Conservation (phyloP, 2,797 vertebrate genomes). For the Anas bernieri region DNA sequence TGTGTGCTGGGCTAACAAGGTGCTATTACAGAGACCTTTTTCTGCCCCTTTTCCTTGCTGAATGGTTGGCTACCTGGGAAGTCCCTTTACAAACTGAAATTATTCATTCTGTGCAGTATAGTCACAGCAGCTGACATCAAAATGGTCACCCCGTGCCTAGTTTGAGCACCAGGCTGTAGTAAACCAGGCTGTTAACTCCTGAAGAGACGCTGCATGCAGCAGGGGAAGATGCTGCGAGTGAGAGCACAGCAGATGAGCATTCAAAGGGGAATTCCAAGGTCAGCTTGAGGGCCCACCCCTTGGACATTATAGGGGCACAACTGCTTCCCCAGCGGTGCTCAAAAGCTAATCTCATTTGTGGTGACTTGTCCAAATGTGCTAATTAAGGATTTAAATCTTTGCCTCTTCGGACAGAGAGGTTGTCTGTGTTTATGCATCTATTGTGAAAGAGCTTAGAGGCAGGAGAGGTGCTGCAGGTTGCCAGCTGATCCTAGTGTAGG, state of each 20-base stretch:
- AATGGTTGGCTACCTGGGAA: constrained; percentile 13
- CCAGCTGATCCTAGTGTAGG: not conserved
- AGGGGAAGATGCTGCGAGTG: not conserved
- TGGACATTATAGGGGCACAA: not conserved
- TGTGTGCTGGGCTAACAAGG: not conserved
- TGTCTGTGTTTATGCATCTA: constrained; percentile 12
- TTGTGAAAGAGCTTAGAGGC: constrained; percentile 14
- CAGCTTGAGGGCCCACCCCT: not conserved
- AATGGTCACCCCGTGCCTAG: not conserved
- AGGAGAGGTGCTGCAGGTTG: not conserved
- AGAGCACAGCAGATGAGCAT: constrained; percentile 28
- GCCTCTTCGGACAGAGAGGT: constrained; percentile 2
- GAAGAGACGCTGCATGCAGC: not conserved
- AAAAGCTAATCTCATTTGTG: constrained; percentile 21
- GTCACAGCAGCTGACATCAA: not conserved
- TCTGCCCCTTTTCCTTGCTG: not conserved
- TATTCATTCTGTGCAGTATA: not conserved
- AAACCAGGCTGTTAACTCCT: not conserved
- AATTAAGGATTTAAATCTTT: constrained; percentile 49
- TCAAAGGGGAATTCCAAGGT: constrained; percentile 68
- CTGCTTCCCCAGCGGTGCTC: not conserved
- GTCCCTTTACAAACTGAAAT: not conserved
- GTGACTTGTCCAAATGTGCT: constrained; percentile 42
- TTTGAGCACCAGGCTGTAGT: not conserved
- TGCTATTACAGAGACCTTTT: not conserved